A percentile compares a stretch with the other conserved stretches of the same genome.
These are phyloP conservation scores for Linnaemya vulpina DNA, from an alignment of 2,888 invertebrate genomes.

Conservation along the genomic window DNA sequence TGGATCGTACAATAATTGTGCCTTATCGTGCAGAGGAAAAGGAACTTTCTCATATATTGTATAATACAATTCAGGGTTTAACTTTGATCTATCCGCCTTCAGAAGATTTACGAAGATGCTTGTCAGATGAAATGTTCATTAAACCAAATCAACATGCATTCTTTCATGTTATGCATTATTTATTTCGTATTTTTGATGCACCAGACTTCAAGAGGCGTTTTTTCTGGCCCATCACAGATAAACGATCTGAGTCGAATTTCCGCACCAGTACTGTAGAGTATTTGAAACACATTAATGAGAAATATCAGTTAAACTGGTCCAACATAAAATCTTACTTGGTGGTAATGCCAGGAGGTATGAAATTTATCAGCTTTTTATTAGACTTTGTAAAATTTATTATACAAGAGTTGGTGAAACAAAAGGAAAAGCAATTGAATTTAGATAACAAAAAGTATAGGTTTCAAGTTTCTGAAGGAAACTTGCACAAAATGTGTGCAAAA, in stretches of 20 bases:
- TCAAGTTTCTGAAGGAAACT: conserved; percentile 69
- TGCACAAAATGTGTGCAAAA: conserved; percentile 75
- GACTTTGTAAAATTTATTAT: conserved; percentile 80
- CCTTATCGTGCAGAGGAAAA: conserved; percentile 81
- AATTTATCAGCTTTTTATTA: conserved; percentile 80
- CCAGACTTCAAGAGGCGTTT: conserved; percentile 82
- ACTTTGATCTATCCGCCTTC: conserved; percentile 77
- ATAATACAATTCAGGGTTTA: conserved; percentile 77
- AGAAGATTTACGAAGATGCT: conserved; percentile 78
- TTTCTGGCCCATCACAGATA: conserved; percentile 82
- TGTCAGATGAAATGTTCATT: conserved; percentile 81
- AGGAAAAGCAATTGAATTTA: conserved; percentile 75
- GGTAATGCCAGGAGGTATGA: conserved; percentile 82
- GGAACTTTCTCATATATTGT: conserved; percentile 78
- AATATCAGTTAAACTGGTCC: conserved; percentile 79
- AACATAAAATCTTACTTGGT: conserved; percentile 81
- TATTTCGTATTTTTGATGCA: conserved; percentile 80
- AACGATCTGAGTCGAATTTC: conserved; percentile 80
- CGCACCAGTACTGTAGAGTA: conserved; percentile 81
- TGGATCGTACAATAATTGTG: conserved; percentile 80
- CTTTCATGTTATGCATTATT: conserved; percentile 81
- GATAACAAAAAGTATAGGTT: conserved; percentile 50
- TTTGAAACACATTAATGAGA: conserved; percentile 80
- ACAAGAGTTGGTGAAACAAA: conserved; percentile 78
- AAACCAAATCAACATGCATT: conserved; percentile 82